Conservation (phyloP, 2,113 vertebrate species). For the Gavia stellata region DNA sequence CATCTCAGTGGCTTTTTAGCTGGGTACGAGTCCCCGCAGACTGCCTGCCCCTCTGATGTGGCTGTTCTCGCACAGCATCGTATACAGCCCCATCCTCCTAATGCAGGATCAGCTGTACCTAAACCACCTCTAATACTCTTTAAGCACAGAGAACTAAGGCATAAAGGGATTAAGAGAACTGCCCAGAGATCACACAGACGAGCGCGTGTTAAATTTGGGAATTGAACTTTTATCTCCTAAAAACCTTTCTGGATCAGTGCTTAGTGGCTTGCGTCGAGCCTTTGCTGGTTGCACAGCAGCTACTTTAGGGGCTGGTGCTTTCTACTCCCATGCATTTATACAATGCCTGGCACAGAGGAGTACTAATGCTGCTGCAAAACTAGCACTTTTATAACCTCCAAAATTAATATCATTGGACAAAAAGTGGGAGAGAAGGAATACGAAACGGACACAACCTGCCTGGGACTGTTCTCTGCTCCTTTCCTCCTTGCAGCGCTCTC, state of each 20-base stretch:
- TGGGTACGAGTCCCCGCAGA: accelerated
- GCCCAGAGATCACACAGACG: neutral
- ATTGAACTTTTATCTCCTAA: neutral
- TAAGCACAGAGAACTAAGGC: neutral
- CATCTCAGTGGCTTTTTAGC: neutral
- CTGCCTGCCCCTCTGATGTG: accelerated
- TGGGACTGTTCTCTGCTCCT: neutral
- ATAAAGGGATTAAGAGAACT: neutral
- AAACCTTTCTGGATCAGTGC: neutral
- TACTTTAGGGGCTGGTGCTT: neutral
- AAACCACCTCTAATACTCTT: neutral
- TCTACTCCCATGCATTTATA: neutral
- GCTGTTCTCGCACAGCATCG: accelerated
- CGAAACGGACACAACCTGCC: accelerated
- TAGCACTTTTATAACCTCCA: neutral
- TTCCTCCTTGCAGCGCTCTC: neutral
- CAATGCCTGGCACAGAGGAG: neutral
- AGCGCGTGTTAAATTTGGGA: neutral
- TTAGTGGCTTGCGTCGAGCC: neutral
- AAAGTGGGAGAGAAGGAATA: neutral
- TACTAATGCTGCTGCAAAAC: neutral
- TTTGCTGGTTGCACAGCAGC: neutral
- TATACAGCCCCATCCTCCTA: neutral
- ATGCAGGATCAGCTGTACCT: neutral
- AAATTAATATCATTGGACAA: neutral